Evolutionary conservation across 2,888 invertebrate species (phyloP), one percentile per base, ranked within the genome.

Genomic region (Crepidodera aurea): DNA sequence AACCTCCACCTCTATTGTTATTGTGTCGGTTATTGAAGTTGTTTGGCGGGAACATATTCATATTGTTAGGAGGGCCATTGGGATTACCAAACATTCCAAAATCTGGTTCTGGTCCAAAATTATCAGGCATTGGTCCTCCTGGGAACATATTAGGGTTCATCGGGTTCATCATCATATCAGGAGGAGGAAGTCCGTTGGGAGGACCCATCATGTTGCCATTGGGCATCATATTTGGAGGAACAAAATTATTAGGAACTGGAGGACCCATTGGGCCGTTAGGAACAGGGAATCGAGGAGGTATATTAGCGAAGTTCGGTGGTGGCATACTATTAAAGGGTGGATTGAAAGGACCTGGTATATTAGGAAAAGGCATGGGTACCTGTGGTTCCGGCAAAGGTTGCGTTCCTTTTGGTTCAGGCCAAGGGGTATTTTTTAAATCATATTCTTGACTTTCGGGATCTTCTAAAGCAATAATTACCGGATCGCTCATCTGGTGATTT

Each of bases 391-490:
- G 73, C 27, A 68, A 59, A 3, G 85, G 83, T 27, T 88, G 85
- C 4, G 86, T 85, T 8, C 88, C 88, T 77, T 92, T 92, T 0
- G 94, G 91, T 78, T 93, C 93, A 1, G 94, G 94, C 94, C 94
- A 94, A 0, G 90, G 88, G 78, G 89, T 87, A 56, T 84, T 85
- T 60, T 90, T 87, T 74, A 90, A 90, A 78, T 94, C 93, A 74
- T 90, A 91, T 73, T 93, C 93, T 64, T 91, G 90, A 78, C 90
- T 90, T 5, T 93, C 93, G 0, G 91, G 90, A 82, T 97, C 97
- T 68, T 96, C 95, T 56, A 95, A 82, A 0, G 97, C 96, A 80
- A 97, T 96, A 13, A 86, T 84, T 64, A 89, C 88, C 0, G 94
- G 91, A 77, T 95, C 95, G 1, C 87, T 85, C 67, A 89, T 88